A percentile compares a stretch with the other conserved stretches of the same genome.
phyloP scores from a whole-genome alignment of 2,113 vertebrate species.

The Regulus satrapa region DNA sequence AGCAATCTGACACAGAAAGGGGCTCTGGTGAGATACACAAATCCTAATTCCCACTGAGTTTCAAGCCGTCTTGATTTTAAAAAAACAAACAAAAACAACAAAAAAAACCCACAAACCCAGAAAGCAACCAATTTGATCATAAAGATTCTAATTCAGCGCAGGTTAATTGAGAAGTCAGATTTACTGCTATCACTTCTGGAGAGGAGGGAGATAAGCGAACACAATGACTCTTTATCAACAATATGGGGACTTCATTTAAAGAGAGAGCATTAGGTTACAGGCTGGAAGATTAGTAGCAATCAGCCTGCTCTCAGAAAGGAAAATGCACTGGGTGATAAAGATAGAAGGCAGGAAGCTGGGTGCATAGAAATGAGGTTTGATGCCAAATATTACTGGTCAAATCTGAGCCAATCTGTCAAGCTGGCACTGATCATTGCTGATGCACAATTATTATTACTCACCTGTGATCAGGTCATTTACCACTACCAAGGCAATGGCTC shows the following conservation, averaged over 20 bases:
- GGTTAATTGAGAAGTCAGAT: constrained; percentile 66
- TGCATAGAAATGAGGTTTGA: constrained; percentile 54
- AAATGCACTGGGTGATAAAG: constrained; percentile 52
- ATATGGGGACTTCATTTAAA: constrained; percentile 50
- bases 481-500: not conserved
- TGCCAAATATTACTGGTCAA: constrained; percentile 34
- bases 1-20: not conserved
- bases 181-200: constrained; percentile 41
- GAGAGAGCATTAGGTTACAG: constrained; percentile 53
- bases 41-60: not conserved
- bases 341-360: constrained; percentile 35
- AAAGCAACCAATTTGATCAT: not conserved
- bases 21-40: not conserved
- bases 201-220: constrained; percentile 43
- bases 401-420: constrained; percentile 45
- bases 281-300: constrained; percentile 53
- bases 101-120: not conserved
- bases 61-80: not conserved
- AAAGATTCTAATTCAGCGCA: constrained; percentile 41
- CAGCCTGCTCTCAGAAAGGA: constrained; percentile 37
- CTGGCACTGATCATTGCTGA: constrained; percentile 5
- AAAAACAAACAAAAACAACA: not conserved
- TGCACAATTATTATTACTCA: constrained; percentile 34
- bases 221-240: constrained; percentile 58
- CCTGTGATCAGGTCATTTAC: constrained; percentile 48